A percentile compares a stretch with the other conserved stretches of the same genome.
Conservation (phyloP, 2,113 vertebrate species). For the Atrichornis clamosus region DNA sequence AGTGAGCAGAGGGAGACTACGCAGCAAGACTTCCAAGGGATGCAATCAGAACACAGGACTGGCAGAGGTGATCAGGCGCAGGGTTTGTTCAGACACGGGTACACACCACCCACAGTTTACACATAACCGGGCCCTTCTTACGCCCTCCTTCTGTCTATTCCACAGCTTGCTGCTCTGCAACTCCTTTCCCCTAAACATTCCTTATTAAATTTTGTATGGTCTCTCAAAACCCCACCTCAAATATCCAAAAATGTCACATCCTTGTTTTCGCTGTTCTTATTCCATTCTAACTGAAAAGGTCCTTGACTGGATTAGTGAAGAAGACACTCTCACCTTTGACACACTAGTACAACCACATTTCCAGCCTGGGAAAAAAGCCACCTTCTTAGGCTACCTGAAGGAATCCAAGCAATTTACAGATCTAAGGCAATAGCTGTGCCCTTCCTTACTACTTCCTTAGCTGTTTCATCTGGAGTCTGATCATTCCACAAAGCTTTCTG, state of each 20-base stretch:
- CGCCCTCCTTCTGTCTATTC: neutral
- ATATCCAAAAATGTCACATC: neutral
- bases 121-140: accelerated
- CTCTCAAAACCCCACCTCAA: neutral
- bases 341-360: neutral
- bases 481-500: neutral
- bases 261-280: neutral
- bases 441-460: neutral
- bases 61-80: accelerated
- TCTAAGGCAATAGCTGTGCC: neutral
- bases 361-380: neutral
- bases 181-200: neutral
- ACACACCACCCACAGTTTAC: neutral
- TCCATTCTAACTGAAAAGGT: accelerated
- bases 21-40: neutral
- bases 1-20: neutral
- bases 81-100: neutral
- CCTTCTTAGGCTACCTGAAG: neutral
- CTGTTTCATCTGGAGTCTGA: neutral
- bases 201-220: neutral
- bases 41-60: neutral
- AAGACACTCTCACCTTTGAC: neutral
- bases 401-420: neutral
- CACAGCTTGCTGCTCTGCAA: neutral
- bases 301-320: neutral